Evolutionary conservation across 2,888 invertebrate genomes (phyloP), one percentile per base, ranked within the genome.

Genomic region (Mycalesis mineus): DNA sequence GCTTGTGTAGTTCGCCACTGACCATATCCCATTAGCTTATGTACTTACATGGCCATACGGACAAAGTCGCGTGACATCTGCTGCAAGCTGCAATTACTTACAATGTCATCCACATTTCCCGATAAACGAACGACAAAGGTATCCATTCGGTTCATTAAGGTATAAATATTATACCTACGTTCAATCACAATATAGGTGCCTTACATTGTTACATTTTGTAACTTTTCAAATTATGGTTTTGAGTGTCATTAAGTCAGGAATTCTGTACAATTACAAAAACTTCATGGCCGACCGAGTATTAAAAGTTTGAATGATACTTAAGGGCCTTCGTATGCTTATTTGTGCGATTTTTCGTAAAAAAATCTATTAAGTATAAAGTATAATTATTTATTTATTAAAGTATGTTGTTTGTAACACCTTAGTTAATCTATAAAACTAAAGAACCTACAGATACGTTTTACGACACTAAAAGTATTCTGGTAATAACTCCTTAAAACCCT

Each of bases 291-390:
- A 73, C 67, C 74, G 72, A 75, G 82, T 82, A 85, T 84, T 83
- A 83, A 85, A 87, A 88, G 79, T 88, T 86, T 74, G 82, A 82
- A 83, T 77, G 76, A 75, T 82, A 39, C 81, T 83, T 80, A 36
- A 36, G 36, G 36, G 36, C 36, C 11, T 11, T 0, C 36, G 11
- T 36, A 36, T 11, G 36, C 3, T 33, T 29, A 29, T 29, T 29
- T 29, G 9, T 33, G 33, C 7, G 33, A 33, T 33, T 33, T 33
- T 33, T 33, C 1, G 1, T 9, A 33, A 33, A 22, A n/a, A n/a
- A n/a, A n/a, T n/a, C n/a, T n/a, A n/a, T n/a, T n/a, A n/a, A n/a
- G n/a, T n/a, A n/a, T n/a, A n/a, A n/a, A n/a, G n/a, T n/a, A n/a
- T n/a, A n/a, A n/a, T n/a, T n/a, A n/a, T n/a, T n/a, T n/a, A n/a